phyloP scores from a whole-genome alignment of 2,113 vertebrate species.

The Trematocara unimaculatum region DNA sequence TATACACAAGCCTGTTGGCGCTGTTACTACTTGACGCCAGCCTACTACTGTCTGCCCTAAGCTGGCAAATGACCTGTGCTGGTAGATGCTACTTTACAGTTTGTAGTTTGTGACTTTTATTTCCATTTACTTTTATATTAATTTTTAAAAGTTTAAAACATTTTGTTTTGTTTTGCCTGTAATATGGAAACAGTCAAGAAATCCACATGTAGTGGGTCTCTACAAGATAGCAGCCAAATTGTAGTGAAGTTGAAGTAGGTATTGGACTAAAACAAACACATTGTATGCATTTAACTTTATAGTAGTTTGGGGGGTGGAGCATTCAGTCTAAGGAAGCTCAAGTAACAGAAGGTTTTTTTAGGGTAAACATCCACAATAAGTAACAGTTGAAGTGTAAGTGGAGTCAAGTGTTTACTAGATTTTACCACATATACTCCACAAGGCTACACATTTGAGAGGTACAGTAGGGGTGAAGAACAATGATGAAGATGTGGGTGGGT shows the following conservation, averaged over 20 bases:
- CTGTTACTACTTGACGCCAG: background rate
- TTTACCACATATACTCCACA: background rate
- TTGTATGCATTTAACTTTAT: background rate
- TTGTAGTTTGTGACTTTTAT: background rate
- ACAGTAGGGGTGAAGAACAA: background rate
- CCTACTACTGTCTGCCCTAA: background rate
- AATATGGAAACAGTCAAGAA: background rate
- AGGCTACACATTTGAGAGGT: background rate
- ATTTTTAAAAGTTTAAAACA: background rate
- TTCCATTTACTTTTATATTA: background rate
- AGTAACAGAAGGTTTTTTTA: background rate
- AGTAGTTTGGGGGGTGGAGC: accelerated
- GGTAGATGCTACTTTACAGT: background rate
- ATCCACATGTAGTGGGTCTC: accelerated
- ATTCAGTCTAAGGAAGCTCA: background rate
- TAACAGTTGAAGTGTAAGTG: background rate
- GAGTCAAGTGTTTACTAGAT: background rate
- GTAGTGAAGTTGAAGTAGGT: background rate
- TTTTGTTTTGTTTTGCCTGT: background rate
- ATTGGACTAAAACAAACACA: background rate
- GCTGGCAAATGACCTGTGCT: background rate
- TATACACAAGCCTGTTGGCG: background rate
- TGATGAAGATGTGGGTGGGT: background rate
- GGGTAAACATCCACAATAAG: background rate
- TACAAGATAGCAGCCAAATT: background rate